Evolutionary conservation across 2,113 vertebrate genomes (phyloP), one percentile per base, ranked within the genome.

Genomic region (Cyanoramphus novaezelandiae): DNA sequence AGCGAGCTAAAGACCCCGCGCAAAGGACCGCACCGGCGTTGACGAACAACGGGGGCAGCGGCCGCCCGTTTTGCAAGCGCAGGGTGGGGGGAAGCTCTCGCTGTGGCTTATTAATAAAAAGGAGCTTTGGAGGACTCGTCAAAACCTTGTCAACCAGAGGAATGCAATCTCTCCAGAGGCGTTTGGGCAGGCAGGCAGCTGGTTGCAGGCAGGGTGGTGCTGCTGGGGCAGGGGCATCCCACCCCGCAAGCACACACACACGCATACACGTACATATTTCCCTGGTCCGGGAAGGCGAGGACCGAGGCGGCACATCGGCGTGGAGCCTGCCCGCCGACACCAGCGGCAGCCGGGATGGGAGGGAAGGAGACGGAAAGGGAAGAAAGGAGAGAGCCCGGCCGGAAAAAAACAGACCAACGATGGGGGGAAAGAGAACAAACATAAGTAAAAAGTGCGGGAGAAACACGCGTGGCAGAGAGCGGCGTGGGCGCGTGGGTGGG

Each of bases 141-240:
- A 91, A 74, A 88, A 67, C 49, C 75, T 79, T 71, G 94, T 86
- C 95, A 92, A 33, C 33, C 25, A 44, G 44, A 86, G 82, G 96
- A 93, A 94, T 47, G 91, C 70, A 17, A 43, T 27, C 33, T 46
- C 91, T 44, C 44, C 83, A 20, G 69, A 23, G 67, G 67, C 69
- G n/a, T 83, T 92, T 43, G 95, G 70, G 80, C 79, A 72, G 79
- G 75, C 84, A 21, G 69, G 88, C 92, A 85, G 87, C 82, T 76
- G 84, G 63, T 75, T 76, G 90, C 44, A 37, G 70, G 78, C 64
- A 47, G 69, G 79, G 37, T 29, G 83, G 52, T 78, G 64, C 41
- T 62, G 74, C 35, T 14, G 74, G 57, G 84, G 43, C 25, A 18
- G 39, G 75, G 83, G 55, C 60, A 72, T 44, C 60, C 44, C 67